phyloP scores from a whole-genome alignment of 2,113 vertebrate genomes.

The Platysternon megacephalum region DNA sequence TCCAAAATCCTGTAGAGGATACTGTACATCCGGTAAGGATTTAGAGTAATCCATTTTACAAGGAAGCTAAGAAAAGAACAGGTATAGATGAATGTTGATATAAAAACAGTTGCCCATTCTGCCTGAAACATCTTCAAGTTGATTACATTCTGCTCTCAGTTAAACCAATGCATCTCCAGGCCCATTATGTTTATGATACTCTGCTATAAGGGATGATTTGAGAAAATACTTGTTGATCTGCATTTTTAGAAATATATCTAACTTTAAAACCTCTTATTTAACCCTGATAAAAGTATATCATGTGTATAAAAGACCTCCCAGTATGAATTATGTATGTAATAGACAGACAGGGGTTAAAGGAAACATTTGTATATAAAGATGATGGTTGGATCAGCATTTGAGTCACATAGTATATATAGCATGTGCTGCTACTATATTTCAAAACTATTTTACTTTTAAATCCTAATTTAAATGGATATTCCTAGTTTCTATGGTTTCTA shows the following conservation, averaged over 20 bases:
- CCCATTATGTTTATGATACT: not conserved
- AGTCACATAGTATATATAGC: not conserved
- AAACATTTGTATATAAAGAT: not conserved
- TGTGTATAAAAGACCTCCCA: not conserved
- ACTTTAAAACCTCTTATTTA: not conserved
- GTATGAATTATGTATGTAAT: accelerated
- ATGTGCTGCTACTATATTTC: not conserved
- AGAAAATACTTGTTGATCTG: not conserved
- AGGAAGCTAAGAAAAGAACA: not conserved
- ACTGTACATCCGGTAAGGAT: not conserved
- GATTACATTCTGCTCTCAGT: not conserved
- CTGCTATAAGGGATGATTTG: not conserved
- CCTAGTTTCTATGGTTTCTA: not conserved
- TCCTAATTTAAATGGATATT: not conserved
- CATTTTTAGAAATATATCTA: not conserved
- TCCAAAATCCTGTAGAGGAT: not conserved
- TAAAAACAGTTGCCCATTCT: not conserved
- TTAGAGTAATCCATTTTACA: accelerated
- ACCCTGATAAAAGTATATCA: not conserved
- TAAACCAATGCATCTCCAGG: not conserved
- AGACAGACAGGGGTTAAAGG: not conserved
- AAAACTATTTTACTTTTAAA: not conserved
- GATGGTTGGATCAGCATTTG: not conserved
- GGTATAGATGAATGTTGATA: accelerated
- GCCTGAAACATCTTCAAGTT: accelerated